Percentiles rank a stretch among this genome's conserved stretches.
Evolutionary conservation across 2,113 vertebrate genomes (phyloP).

Genomic region (Platysteira castanea): DNA sequence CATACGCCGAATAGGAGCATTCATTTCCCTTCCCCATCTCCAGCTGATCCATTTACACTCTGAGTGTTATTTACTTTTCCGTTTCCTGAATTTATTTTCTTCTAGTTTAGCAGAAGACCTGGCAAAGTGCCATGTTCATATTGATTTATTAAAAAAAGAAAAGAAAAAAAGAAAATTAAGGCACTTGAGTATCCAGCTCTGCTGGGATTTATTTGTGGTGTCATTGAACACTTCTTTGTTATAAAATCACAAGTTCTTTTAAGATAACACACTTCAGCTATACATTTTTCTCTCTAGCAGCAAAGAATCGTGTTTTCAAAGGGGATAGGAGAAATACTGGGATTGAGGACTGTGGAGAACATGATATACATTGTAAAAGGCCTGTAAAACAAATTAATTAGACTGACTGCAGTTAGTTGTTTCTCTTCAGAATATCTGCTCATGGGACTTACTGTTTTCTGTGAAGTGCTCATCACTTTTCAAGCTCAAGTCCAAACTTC

Average conservation of each 20-base stretch:
- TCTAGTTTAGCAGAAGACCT: constrained; percentile 30
- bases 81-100: constrained; percentile 35
- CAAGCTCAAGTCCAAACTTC: neutral
- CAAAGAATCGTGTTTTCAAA: constrained; percentile 24
- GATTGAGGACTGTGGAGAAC: neutral
- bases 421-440: neutral
- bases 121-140: constrained; percentile 9
- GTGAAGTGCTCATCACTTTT: neutral
- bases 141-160: constrained; percentile 37
- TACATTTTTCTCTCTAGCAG: neutral
- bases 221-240: constrained; percentile 15
- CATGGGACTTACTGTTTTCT: neutral
- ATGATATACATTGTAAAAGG: neutral
- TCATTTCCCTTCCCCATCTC: neutral
- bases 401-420: neutral
- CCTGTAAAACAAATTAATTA: constrained; percentile 29
- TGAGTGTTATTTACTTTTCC: constrained; percentile 11
- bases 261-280: neutral
- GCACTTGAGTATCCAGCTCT: neutral
- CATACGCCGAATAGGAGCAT: neutral
- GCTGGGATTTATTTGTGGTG: constrained; percentile 44
- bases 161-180: neutral
- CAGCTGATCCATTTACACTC: constrained; percentile 10
- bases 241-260: constrained; percentile 30
- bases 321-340: neutral